Percentiles rank a stretch among this genome's conserved stretches.
These are phyloP conservation scores for Coptodon bakossiorum DNA, from an alignment of 2,113 vertebrate genomes.

Conservation along the genomic window DNA sequence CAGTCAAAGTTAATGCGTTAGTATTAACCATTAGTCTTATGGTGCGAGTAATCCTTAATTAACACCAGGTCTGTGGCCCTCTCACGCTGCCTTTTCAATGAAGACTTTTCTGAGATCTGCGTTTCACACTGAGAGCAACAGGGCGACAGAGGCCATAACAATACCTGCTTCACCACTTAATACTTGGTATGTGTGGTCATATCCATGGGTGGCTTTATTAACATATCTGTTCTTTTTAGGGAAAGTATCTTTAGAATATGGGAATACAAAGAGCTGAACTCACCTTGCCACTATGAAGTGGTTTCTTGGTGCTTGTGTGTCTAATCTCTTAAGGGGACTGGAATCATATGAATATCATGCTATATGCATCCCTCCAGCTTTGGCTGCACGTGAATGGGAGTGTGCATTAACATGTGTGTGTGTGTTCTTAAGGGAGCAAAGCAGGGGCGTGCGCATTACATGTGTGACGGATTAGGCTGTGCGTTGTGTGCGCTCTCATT, in stretches of 20 bases:
- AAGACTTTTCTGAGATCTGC: neutral
- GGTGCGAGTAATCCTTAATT: slow-evolving; percentile 21
- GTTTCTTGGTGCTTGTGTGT: neutral
- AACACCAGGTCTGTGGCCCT: neutral
- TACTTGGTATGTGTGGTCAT: neutral
- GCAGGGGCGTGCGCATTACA: slow-evolving; percentile 24
- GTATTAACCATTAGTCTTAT: neutral
- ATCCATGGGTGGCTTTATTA: neutral
- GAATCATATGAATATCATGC: neutral
- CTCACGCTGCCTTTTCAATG: neutral
- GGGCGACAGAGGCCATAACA: neutral
- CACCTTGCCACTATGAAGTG: neutral
- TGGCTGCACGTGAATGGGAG: neutral
- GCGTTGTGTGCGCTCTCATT: slow-evolving; percentile 48
- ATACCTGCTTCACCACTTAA: neutral
- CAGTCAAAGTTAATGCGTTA: neutral
- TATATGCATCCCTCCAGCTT: neutral
- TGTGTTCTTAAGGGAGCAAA: slow-evolving; percentile 5
- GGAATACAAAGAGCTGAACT: neutral
- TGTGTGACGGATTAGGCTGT: slow-evolving; percentile 27
- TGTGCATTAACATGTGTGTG: neutral
- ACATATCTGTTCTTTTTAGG: neutral
- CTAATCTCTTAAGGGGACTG: neutral
- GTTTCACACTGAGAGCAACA: neutral
- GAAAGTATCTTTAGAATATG: neutral